These are phyloP conservation scores for Gandaritis pyraliata DNA, from an alignment of 2,888 invertebrate species.

Conservation along the genomic window DNA sequence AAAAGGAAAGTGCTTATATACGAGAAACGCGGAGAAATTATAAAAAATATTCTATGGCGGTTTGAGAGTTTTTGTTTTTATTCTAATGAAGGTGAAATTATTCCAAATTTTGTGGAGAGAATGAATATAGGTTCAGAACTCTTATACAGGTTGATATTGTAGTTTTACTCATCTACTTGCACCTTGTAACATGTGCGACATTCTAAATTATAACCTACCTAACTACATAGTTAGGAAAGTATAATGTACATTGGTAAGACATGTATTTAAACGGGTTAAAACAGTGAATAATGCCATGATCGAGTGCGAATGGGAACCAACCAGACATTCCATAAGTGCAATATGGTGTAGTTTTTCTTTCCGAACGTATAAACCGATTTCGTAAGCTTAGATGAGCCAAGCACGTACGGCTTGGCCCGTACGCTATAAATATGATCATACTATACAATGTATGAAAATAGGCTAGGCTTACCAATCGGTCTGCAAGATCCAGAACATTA, in stretches of 20 bases:
- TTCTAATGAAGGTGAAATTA: constrained; percentile 4
- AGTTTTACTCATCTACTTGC: neutral
- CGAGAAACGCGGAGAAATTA: neutral
- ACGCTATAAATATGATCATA: constrained; percentile 9
- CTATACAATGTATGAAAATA: constrained; percentile 20
- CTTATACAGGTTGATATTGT: neutral
- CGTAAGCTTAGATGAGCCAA: constrained; percentile 15
- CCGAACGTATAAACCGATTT: constrained; percentile 10
- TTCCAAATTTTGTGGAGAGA: neutral
- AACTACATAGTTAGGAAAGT: too few species aligned
- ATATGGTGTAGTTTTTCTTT: too few species aligned
- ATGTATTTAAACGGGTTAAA: too few species aligned
- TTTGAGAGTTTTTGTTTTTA: constrained; percentile 1
- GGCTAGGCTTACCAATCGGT: constrained; percentile 17
- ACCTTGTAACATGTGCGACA: neutral
- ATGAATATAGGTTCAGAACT: neutral
- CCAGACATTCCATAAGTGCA: too few species aligned
- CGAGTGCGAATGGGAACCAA: too few species aligned
- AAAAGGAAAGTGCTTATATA: constrained; percentile 37
- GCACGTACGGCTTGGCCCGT: constrained; percentile 4
- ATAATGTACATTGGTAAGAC: too few species aligned
- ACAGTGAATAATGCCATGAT: too few species aligned
- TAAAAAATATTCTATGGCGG: constrained; percentile 11
- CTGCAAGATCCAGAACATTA: constrained; percentile 49
- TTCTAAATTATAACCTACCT: too few species aligned